Base-by-base conservation (phyloP, 2,888 invertebrate genomes). In the Eulithis prunata region DNA sequence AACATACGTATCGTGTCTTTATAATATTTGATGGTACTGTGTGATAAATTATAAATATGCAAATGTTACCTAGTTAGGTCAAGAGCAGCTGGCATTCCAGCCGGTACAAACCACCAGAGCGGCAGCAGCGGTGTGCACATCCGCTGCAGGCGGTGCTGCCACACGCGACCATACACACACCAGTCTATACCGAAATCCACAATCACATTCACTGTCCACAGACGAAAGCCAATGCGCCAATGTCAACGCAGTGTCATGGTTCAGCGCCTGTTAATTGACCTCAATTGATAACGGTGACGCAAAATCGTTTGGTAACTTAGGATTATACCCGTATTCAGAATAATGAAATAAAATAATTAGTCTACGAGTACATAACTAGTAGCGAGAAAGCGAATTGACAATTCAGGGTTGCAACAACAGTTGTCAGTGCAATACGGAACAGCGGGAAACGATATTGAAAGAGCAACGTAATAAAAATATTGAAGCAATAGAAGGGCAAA, bases 21-120 rank as follows among this genome's bases (percentile, higher is more conserved):
- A 54, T 46, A 63, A 57, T 43, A 47, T 41, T 53, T 47, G 66
- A 67, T 60, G 21, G 49, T 72, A 60, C 41, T 45, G 58, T 64
- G 59, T 53, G 54, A 57, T 8, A 8, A 38, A 38, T 38, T 38
- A 41, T 68, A 67, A 57, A 57, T 62, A 67, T 69, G 70, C 65
- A 69, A 75, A 76, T 73, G 60, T 81, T 91, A 92, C 92, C 92
- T 92, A 86, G 91, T 90, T 83, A 93, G 88, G 88, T 92, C 92
- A 90, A 93, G 91, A 89, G 92, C 92, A 87, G 91, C 88, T 90
- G 92, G 93, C 92, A 93, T 91, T 93, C 90, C 93, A 91, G 88
- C 86, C 86, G 86, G 85, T 83, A 87, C 84, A 79, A 86, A 84
- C 87, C 88, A 90, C 90, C 88, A 89, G 79, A 81, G 77, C 79